Evolutionary conservation across 2,113 vertebrate species (phyloP), one percentile per base, ranked within the genome.

Genomic region (Rhinogobius similis): DNA sequence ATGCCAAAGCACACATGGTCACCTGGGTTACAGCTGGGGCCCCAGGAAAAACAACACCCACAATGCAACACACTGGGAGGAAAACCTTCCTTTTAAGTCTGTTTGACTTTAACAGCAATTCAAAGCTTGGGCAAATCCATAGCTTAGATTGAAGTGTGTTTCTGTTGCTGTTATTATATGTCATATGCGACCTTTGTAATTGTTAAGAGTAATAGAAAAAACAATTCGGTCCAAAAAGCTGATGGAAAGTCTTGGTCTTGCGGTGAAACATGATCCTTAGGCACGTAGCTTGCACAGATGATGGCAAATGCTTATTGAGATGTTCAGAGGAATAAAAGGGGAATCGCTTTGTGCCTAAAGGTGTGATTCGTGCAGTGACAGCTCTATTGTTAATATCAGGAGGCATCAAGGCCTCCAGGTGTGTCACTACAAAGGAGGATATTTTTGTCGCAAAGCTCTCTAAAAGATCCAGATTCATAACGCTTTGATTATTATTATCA

Each of bases 1-100:
- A 67, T 81, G 84, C 87, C 86, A 88, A 84, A 82, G 66, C 78
- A 82, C 75, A 87, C 76, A 79, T 70, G 36, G 73, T 86, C 80
- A 84, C 80, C 85, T 76, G 75, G 80, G 85, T 78, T 83, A 84
- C 81, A 67, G 50, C 81, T 50, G 79, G 59, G 44, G 70, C 71
- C 69, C 53, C 29, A 63, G 56, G 68, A 67, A 82, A 75, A 79
- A 84, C 71, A 83, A 70, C 81, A 50, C 67, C 67, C 68, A 72
- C 61, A 58, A 32, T 39, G 41, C n/a, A 56, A 18, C 59, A 66
- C 76, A 59, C 24, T 3, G 58, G 61, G 75, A 62, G 67, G 82
- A 76, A 41, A 44, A 46, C 53, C 70, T 65, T 75, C 56, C 52
- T 20, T 24, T 55, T n/a, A 41, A 52, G 65, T 8, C 29, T 61